Base-by-base conservation (phyloP, 2,797 vertebrate genomes). In the Poeciliopsis paucimaculata region DNA sequence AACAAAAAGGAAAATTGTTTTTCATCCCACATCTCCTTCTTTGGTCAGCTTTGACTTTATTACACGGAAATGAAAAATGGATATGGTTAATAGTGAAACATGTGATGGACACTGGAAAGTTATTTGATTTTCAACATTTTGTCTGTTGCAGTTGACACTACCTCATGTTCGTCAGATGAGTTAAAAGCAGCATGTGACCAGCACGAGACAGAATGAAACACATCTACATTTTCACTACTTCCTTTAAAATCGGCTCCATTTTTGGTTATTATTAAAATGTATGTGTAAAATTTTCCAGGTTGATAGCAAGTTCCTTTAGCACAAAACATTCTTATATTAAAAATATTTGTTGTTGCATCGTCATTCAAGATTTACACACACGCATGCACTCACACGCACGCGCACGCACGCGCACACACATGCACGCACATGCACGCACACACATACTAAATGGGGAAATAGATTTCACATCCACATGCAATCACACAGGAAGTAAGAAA, bases 401-500 rank as follows among this genome's bases (percentile, higher is more conserved):
- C n/a, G 71, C 55, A 46, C 23, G 41, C 72, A 28, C 49, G n/a
- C n/a, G n/a, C n/a, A n/a, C n/a, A n/a, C n/a, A n/a, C n/a, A n/a
- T n/a, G n/a, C n/a, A n/a, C n/a, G n/a, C n/a, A n/a, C 18, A 12
- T n/a, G 71, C 55, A 46, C 23, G 41, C 72, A 28, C 49, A 26
- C 45, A 47, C n/a, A 39, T 15, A 41, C 51, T 4, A 0, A 73
- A 66, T 0, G 46, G 41, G 39, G 49, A 80, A 70, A 36, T 31
- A 76, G 34, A 2, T 9, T 4, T 62, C 9, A 10, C 57, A 7
- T 10, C 45, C 28, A 64, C 16, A 12, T 31, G 9, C 0, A 15
- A 47, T 76, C 28, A 79, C 1, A 83, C 31, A 83, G 80, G 89
- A 92, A 82, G 77, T 84, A 1, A 75, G 46, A 39, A 10, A 1